Base-by-base conservation (phyloP, 2,797 vertebrate species). In the Myotis planiceps region DNA sequence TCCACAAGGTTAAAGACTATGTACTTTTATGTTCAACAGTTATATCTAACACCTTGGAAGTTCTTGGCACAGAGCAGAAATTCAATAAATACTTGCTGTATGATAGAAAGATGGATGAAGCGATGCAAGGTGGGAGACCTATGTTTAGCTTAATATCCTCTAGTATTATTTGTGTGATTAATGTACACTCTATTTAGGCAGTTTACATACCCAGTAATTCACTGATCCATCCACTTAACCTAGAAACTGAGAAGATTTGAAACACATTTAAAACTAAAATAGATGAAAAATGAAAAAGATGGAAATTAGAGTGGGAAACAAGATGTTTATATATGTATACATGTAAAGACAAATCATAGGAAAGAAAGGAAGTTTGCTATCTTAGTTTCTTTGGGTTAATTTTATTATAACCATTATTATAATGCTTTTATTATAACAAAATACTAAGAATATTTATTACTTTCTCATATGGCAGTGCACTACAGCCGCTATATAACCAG, bases 1-100 rank as follows among this genome's bases (percentile, higher is more conserved):
- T 88, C 16, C 8, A 27, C 10, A 90, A 68, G n/a, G 21, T 14
- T 74, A 89, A 93, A 21, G 21, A 55, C n/a, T 55, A n/a, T 42
- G 49, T 79, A 58, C 76, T 42, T 53, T 79, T 51, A 88, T 47
- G 53, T 88, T 95, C 65, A 86, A 42, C 1, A 84, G 34, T 71
- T 81, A 51, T 9, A 76, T 51, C 15, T 69, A 75, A 69, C 12
- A 69, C 5, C 23, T 60, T 15, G 16, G n/a, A 82, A 92, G 13
- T 45, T 49, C n/a, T 32, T 93, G 29, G 15, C 45, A 91, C 23
- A 80, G 32, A 92, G 18, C 3, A 87, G 39, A 83, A 9, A 49
- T 27, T 85, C 45, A 74, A 86, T 25, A 92, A 93, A 69, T 78
- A 84, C 65, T 74, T 85, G 34, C 47, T 82, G 37, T 27, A 88